Conservation (phyloP, 2,888 invertebrate species). For the Nycteola revayana region DNA sequence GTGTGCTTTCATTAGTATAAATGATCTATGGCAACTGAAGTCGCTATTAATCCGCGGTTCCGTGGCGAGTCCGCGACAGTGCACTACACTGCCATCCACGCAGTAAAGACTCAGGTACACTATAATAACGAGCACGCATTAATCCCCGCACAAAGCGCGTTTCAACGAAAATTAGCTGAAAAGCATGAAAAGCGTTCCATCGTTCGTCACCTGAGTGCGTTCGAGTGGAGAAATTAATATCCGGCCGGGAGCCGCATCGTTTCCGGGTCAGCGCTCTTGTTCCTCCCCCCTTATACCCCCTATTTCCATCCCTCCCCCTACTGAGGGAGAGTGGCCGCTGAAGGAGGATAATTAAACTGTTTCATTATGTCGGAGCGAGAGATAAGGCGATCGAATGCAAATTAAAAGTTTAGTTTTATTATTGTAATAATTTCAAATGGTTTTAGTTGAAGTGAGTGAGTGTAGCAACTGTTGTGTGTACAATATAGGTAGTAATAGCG, state of each 20-base stretch:
- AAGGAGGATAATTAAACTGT: conserved; percentile 57
- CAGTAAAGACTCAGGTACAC: no score
- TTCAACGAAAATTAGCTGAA: conserved; percentile 28
- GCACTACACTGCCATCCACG: no score
- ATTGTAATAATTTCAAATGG: not conserved
- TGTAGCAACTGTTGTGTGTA: no score
- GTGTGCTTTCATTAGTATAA: no score
- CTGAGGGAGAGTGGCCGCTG: conserved; percentile 18
- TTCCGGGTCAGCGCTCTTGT: conserved; percentile 54
- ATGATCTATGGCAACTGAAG: no score
- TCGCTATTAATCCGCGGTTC: no score
- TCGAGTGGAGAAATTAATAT: conserved; percentile 64
- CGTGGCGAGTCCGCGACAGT: no score
- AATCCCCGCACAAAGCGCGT: conserved; percentile 17
- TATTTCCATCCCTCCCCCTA: not conserved
- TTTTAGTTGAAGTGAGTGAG: no score
- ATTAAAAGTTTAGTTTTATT: conserved; percentile 26
- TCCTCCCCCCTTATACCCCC: conserved; percentile 1
- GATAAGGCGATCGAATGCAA: conserved; percentile 36
- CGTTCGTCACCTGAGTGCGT: conserved; percentile 45
- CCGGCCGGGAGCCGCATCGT: conserved; percentile 56
- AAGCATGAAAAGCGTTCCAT: conserved; percentile 31
- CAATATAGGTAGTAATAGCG: no score
- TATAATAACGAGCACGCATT: conserved; percentile 2
- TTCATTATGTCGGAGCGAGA: conserved; percentile 46